Conservation (phyloP, 2,888 invertebrate genomes). For the Blastobasis lacticolella region DNA sequence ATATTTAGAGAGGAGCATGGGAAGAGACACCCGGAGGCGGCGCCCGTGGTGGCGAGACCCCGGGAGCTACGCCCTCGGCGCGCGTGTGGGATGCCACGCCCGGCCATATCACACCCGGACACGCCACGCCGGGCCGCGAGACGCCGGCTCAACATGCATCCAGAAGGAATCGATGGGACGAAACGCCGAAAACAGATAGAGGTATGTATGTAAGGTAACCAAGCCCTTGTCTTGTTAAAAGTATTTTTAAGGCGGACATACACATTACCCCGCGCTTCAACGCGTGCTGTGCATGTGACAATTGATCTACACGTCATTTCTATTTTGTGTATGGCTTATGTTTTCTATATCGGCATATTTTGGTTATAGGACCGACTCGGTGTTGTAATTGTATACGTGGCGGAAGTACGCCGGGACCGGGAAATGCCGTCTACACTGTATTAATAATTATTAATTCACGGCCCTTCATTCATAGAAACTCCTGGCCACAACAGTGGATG, state of each 20-base stretch:
- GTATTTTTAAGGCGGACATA: too few species aligned
- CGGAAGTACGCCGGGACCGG: too few species aligned
- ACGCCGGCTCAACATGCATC: constrained; percentile 85
- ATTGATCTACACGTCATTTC: too few species aligned
- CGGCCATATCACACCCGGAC: constrained; percentile 90
- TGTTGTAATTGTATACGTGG: too few species aligned
- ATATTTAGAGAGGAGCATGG: constrained; percentile 78
- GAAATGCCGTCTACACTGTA: too few species aligned
- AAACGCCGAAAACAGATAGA: constrained; percentile 97
- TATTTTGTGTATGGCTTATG: too few species aligned
- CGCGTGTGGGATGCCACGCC: constrained; percentile 98
- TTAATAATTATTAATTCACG: too few species aligned
- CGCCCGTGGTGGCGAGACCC: constrained; percentile 85
- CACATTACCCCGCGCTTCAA: too few species aligned
- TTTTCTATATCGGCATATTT: too few species aligned
- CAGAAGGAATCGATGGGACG: constrained; percentile 98
- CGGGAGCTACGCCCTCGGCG: constrained; percentile 94
- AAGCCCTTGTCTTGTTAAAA: too few species aligned
- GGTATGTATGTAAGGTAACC: constrained; percentile 48
- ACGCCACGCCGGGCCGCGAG: constrained; percentile 87
- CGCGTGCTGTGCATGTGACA: too few species aligned
- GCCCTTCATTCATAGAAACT: constrained; percentile 77
- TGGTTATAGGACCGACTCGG: too few species aligned
- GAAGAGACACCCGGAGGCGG: constrained; percentile 95
- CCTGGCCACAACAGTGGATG: constrained; percentile 97